These are phyloP conservation scores for Drosophila affinis DNA, from an alignment of 2,888 invertebrate species.

Conservation along the genomic window DNA sequence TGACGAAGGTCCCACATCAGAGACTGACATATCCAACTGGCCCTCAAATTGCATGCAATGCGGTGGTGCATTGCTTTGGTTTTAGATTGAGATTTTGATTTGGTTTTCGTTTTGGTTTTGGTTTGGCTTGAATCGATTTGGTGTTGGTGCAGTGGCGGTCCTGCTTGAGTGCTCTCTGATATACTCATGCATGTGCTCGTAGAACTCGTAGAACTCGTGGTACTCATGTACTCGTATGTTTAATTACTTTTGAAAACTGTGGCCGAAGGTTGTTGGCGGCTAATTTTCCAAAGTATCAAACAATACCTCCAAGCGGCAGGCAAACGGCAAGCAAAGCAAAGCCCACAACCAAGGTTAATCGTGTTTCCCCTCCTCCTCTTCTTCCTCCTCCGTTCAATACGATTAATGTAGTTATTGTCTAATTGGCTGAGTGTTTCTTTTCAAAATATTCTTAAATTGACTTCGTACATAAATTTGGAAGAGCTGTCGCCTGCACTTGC, in stretches of 20 bases:
- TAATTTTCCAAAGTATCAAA: constrained; percentile 61
- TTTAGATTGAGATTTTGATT: neutral
- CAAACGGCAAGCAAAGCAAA: constrained; percentile 11
- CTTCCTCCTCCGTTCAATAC: neutral
- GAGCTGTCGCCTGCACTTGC: constrained; percentile 62
- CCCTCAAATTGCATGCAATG: constrained; percentile 35
- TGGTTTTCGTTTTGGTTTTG: constrained; percentile 1
- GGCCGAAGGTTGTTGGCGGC: constrained; percentile 57
- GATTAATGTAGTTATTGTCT: constrained; percentile 34
- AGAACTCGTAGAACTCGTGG: neutral
- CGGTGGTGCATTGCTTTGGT: constrained; percentile 26
- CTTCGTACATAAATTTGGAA: constrained; percentile 67
- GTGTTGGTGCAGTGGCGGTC: constrained; percentile 53
- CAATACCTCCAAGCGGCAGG: constrained; percentile 37
- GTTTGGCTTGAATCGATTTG: constrained; percentile 28
- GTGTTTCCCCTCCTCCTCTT: too few species aligned
- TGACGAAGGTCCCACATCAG: constrained; percentile 29
- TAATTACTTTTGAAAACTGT: constrained; percentile 73
- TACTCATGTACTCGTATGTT: constrained; percentile 47
- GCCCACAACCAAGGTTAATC: neutral
- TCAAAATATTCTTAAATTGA: constrained; percentile 17
- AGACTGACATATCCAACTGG: neutral
- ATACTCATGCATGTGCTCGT: constrained; percentile 35
- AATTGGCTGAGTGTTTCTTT: constrained; percentile 29
- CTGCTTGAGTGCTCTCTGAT: constrained; percentile 68